phyloP scores from a whole-genome alignment of 2,113 vertebrate species.

The Halichoerus grypus region DNA sequence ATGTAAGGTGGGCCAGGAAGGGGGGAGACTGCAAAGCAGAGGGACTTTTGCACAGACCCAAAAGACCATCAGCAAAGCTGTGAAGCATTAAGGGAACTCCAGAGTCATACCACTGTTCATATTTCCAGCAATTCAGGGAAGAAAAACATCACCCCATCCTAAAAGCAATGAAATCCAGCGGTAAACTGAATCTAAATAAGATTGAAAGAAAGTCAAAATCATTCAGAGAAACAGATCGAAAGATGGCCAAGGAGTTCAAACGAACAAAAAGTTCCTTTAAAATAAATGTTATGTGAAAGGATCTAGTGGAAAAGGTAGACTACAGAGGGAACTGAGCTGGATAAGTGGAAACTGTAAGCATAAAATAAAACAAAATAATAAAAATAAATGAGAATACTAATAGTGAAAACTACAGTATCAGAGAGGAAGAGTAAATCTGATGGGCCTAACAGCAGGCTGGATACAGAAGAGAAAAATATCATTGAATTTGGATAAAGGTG shows the following conservation, averaged over 20 bases:
- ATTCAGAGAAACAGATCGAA: not conserved
- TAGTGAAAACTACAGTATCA: not conserved
- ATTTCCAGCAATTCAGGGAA: not conserved
- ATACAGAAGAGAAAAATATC: not conserved
- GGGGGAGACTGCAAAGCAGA: not conserved
- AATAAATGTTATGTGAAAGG: not conserved
- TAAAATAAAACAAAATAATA: not conserved
- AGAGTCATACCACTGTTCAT: not conserved
- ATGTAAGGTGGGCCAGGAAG: not conserved
- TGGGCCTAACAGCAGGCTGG: not conserved
- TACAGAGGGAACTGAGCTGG: not conserved
- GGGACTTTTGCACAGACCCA: not conserved
- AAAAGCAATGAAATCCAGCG: not conserved
- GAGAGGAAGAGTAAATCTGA: not conserved
- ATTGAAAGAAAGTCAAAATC: not conserved
- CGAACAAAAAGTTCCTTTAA: not conserved
- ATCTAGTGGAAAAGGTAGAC: not conserved
- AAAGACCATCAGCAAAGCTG: not conserved
- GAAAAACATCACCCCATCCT: not conserved
- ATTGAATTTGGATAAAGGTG: not conserved
- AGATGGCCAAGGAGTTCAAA: not conserved
- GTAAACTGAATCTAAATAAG: slow-evolving; percentile 1
- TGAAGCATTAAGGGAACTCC: not conserved
- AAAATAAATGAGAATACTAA: not conserved
- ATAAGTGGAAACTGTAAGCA: not conserved